Conservation (phyloP, 2,113 vertebrate genomes). For the Pseudopipra pipra region DNA sequence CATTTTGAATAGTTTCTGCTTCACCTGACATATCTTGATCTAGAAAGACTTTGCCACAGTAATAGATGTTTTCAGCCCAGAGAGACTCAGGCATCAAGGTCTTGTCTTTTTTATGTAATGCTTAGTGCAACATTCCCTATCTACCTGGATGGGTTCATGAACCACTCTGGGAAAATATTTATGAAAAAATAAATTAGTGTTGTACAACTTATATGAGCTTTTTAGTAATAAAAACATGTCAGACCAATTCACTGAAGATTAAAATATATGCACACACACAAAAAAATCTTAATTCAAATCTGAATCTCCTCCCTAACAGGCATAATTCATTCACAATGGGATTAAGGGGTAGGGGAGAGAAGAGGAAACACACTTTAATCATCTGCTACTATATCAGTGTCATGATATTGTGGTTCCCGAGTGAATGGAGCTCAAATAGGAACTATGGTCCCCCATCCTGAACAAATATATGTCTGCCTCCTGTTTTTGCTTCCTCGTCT, state of each 20-base stretch:
- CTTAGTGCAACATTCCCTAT: not conserved
- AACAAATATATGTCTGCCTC: not conserved
- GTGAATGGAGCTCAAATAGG: not conserved
- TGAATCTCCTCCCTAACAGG: not conserved
- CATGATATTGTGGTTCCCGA: not conserved
- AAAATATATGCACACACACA: not conserved
- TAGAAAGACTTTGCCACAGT: not conserved
- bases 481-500: not conserved
- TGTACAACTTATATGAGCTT: not conserved
- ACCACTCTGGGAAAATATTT: not conserved
- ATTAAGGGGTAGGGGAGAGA: not conserved
- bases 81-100: not conserved
- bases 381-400: not conserved
- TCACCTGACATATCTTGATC: not conserved
- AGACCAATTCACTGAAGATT: not conserved
- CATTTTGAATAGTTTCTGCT: not conserved
- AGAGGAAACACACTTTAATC: not conserved
- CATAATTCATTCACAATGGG: not conserved
- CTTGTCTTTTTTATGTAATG: not conserved
- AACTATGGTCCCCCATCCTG: rapidly evolving
- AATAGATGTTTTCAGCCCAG: not conserved
- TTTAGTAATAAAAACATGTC: not conserved
- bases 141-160: not conserved
- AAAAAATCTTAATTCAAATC: not conserved
- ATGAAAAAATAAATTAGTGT: not conserved